Conservation (phyloP, 2,888 invertebrate genomes). For the Sepiola atlantica region DNA sequence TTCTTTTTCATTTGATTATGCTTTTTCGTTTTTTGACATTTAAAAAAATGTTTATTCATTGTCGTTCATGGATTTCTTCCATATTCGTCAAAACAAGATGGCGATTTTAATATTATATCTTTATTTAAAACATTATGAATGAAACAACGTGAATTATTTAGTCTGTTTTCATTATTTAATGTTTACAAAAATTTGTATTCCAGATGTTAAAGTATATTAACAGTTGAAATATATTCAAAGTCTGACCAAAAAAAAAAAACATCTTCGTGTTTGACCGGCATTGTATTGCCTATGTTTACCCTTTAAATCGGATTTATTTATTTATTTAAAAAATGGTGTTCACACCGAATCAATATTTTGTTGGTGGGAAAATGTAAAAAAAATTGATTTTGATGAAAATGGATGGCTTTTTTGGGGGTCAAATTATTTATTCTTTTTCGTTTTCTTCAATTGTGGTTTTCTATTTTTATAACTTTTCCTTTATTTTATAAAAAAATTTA, state of each 20-base stretch:
- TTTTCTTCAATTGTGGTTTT: background rate
- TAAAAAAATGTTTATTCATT: background rate
- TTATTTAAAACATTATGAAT: background rate
- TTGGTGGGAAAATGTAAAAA: background rate
- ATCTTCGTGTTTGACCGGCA: background rate
- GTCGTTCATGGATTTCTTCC: background rate
- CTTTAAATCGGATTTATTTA: background rate
- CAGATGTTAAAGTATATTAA: background rate
- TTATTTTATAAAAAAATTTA: background rate
- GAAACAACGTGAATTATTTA: background rate
- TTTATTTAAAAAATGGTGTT: background rate
- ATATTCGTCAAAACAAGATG: background rate
- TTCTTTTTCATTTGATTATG: background rate
- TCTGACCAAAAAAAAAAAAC: background rate
- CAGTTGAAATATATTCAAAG: background rate
- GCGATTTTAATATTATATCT: background rate
- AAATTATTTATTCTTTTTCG: background rate
- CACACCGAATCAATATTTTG: background rate
- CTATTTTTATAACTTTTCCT: background rate
- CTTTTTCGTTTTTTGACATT: background rate
- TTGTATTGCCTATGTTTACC: background rate
- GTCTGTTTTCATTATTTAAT: background rate
- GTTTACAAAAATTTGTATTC: slow-evolving; percentile 8
- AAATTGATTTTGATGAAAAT: too few species aligned
- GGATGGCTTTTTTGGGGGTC: too few species aligned